Conservation (phyloP, 1,140 invertebrate species). For the Adelges cooleyi region DNA sequence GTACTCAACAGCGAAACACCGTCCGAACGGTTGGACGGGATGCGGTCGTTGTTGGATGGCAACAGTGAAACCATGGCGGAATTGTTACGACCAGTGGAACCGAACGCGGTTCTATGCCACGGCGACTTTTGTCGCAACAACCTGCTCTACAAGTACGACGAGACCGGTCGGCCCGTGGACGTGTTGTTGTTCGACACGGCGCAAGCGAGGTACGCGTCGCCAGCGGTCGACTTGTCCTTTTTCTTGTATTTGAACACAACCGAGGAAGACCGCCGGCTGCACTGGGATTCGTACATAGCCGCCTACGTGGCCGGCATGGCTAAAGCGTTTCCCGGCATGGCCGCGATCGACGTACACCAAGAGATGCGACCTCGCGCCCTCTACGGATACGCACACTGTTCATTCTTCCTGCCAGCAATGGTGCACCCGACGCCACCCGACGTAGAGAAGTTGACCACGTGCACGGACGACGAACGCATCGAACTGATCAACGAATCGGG, state of each 20-base stretch:
- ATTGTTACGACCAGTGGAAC: conserved; percentile 33
- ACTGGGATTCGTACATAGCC: conserved; percentile 35
- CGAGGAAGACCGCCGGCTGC: conserved; percentile 28
- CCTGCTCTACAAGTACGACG: conserved; percentile 41
- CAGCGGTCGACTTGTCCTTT: conserved; percentile 39
- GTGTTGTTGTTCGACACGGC: conserved; percentile 40
- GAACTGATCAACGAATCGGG: conserved; percentile 35
- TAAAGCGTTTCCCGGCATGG: conserved; percentile 10
- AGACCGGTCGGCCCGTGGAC: conserved; percentile 31
- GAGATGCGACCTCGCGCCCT: conserved; percentile 36
- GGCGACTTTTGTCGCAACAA: conserved; percentile 49
- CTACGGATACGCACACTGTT: conserved; percentile 36
- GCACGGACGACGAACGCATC: conserved; percentile 38
- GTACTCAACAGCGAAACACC: neutral
- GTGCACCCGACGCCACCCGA: neutral
- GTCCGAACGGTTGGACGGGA: neutral
- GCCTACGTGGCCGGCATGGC: conserved; percentile 36
- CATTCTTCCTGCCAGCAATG: conserved; percentile 36
- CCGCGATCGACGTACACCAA: conserved; percentile 34
- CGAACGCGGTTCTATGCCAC: conserved; percentile 41
- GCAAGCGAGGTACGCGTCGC: conserved; percentile 36
- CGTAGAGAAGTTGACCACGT: conserved; percentile 34
- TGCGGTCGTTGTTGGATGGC: neutral
- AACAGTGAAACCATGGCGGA: neutral
- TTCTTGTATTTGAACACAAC: conserved; percentile 38